These are phyloP conservation scores for Apaloderma vittatum DNA, from an alignment of 2,113 vertebrate species.

Conservation along the genomic window DNA sequence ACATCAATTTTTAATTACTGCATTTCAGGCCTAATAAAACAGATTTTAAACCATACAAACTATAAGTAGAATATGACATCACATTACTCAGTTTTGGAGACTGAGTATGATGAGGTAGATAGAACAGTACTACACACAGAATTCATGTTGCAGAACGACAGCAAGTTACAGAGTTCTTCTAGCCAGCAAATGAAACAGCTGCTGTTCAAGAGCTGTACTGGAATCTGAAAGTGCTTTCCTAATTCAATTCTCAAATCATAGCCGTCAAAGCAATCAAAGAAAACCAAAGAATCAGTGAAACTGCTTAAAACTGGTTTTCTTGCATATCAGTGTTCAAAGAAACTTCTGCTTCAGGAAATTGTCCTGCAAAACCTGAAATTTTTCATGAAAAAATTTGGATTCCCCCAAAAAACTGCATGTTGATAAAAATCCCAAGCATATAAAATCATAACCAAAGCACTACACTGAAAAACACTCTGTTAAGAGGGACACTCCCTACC, in stretches of 20 bases:
- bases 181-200: background rate
- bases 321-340: background rate
- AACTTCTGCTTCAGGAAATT: background rate
- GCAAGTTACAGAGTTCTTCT: background rate
- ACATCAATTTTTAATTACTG: background rate
- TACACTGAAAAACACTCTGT: background rate
- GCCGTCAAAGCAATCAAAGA: background rate
- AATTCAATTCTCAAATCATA: background rate
- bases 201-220: background rate
- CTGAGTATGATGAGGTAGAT: background rate
- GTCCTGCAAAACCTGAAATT: background rate
- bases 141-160: background rate
- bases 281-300: background rate
- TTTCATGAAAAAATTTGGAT: background rate
- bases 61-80: background rate
- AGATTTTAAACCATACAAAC: background rate
- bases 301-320: background rate
- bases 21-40: background rate
- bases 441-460: background rate
- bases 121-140: background rate
- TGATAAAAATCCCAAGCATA: background rate
- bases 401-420: background rate
- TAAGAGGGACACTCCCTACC: rapidly evolving
- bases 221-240: background rate
- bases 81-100: background rate